Percentiles rank a stretch among this genome's conserved stretches.
These are phyloP conservation scores for Dreissena polymorpha DNA, from an alignment of 1,140 invertebrate genomes.

Conservation along the genomic window DNA sequence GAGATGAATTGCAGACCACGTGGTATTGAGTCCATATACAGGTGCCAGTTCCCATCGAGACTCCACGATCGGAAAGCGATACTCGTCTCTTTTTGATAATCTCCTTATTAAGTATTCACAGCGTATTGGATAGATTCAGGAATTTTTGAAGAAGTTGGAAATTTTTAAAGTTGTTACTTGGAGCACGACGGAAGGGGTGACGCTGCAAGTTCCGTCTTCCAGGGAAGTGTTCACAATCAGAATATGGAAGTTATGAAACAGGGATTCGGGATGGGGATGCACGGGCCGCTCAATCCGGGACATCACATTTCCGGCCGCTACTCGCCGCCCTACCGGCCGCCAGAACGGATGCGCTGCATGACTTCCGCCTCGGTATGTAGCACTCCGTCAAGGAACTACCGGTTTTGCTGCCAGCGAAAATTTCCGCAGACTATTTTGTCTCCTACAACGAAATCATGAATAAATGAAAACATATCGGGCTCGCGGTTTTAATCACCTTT, in stretches of 20 bases:
- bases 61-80: constrained; percentile 46
- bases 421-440: constrained; percentile 43
- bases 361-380: constrained; percentile 69
- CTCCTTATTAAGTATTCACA: constrained; percentile 52
- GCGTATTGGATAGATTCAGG: constrained; percentile 18
- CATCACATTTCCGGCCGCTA: constrained; percentile 67
- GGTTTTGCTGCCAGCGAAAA: constrained; percentile 39
- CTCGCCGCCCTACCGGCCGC: constrained; percentile 71
- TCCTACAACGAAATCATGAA: constrained; percentile 42
- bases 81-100: constrained; percentile 51
- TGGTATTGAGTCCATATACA: constrained; percentile 43
- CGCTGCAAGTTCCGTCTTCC: constrained; percentile 81
- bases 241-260: constrained; percentile 55
- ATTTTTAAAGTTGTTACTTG: constrained; percentile 38
- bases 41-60: constrained; percentile 53
- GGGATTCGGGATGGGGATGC: constrained; percentile 60
- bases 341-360: constrained; percentile 72
- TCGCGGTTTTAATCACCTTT: constrained; percentile 63
- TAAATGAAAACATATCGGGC: constrained; percentile 53
- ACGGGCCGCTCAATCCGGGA: constrained; percentile 65
- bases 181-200: constrained; percentile 23
- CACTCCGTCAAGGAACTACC: neutral
- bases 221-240: constrained; percentile 84
- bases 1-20: constrained; percentile 46
- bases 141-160: too few species aligned